These are phyloP conservation scores for Myioborus melanocephalus DNA, from an alignment of 2,797 vertebrate species.

Conservation along the genomic window DNA sequence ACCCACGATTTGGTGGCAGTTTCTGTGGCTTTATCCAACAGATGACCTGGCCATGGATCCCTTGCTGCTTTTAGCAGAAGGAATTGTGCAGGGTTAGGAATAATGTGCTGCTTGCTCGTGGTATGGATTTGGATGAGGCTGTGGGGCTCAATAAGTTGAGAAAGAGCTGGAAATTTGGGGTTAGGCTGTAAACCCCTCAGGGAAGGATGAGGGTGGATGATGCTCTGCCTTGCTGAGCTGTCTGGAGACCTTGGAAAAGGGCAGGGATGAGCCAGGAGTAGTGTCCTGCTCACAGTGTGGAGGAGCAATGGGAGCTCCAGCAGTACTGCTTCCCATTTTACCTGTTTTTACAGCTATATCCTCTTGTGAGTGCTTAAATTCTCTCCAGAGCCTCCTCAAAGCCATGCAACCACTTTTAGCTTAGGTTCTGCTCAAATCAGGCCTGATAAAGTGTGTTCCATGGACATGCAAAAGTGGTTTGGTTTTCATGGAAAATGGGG, in stretches of 20 bases:
- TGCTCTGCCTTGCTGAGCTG: not conserved
- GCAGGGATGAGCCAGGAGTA: not conserved
- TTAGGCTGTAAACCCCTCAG: accelerated
- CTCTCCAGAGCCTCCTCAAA: not conserved
- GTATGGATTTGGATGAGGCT: not conserved
- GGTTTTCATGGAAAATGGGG: not conserved
- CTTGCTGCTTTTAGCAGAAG: not conserved
- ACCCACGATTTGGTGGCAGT: not conserved
- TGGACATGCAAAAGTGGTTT: accelerated
- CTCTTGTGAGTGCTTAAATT: not conserved
- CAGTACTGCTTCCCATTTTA: not conserved
- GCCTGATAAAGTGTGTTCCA: not conserved
- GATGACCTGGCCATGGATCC: accelerated
- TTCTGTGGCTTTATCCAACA: not conserved
- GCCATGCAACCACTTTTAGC: accelerated
- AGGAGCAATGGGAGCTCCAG: not conserved
- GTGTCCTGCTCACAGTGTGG: accelerated
- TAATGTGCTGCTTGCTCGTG: accelerated
- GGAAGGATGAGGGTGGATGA: too few species aligned
- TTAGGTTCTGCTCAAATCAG: not conserved
- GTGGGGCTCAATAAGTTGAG: accelerated
- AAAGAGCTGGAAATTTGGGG: not conserved
- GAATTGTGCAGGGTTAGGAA: not conserved
- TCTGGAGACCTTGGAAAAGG: not conserved
- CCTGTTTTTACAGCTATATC: not conserved